These are phyloP conservation scores for Hippocampus zosterae DNA, from an alignment of 2,113 vertebrate species.

Conservation along the genomic window DNA sequence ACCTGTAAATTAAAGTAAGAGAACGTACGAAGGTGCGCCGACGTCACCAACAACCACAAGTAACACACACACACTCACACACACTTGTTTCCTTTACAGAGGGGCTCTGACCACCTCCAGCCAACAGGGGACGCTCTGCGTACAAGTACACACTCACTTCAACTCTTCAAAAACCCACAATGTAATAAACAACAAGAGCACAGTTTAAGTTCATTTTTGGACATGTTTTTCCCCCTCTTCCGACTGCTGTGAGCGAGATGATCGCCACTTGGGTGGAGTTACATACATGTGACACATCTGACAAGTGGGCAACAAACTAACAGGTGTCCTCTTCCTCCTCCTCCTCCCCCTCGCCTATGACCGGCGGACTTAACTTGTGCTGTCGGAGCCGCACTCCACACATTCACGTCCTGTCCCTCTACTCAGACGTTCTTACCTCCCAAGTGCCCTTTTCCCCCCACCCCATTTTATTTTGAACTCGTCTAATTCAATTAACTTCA, in stretches of 20 bases:
- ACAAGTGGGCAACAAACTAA: conserved; percentile 59
- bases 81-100: not conserved
- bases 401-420: conserved; percentile 10
- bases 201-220: not conserved
- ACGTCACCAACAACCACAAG: not conserved
- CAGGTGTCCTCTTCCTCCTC: conserved; percentile 58
- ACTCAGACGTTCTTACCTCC: conserved; percentile 10
- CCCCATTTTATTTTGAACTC: not conserved
- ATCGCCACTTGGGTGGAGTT: conserved; percentile 58
- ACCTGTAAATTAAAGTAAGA: not conserved
- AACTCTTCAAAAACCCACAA: not conserved
- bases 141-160: not conserved
- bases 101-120: conserved; percentile 4
- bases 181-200: not conserved
- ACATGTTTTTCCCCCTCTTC: not conserved
- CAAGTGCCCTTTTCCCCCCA: not conserved
- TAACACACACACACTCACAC: not conserved
- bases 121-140: not conserved
- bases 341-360: conserved; percentile 24
- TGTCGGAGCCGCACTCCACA: conserved; percentile 8
- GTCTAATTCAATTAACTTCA: not conserved
- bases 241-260: conserved; percentile 37
- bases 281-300: conserved; percentile 48
- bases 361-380: conserved; percentile 9
- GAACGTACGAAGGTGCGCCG: not conserved